Evolutionary conservation across 2,113 vertebrate species (phyloP).

Genomic region (Aythya baeri): DNA sequence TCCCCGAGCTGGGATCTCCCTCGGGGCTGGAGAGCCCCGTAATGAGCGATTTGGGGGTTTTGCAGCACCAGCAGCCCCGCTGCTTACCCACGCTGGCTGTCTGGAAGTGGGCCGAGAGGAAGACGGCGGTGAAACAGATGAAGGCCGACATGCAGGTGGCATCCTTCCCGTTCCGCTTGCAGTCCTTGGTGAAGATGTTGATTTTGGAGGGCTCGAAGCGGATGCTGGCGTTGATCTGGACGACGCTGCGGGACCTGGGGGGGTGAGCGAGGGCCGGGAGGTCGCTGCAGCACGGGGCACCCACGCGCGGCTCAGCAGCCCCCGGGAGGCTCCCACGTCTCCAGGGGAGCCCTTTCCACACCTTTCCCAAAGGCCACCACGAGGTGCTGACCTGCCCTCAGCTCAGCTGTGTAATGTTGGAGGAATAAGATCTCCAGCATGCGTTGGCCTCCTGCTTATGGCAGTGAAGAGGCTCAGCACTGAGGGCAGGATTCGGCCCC

Average conservation of each 20-base stretch:
- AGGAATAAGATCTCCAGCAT: background rate
- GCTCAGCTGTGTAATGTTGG: background rate
- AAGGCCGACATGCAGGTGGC: slow-evolving; percentile 93
- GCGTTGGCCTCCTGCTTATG: background rate
- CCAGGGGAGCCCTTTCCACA: background rate
- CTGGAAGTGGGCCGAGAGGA: slow-evolving; percentile 83
- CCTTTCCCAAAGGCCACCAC: background rate
- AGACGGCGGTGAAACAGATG: slow-evolving; percentile 88
- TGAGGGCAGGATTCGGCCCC: background rate
- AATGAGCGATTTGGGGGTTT: accelerated
- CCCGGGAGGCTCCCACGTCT: background rate
- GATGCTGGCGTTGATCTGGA: slow-evolving; percentile 85
- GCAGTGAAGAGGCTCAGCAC: background rate
- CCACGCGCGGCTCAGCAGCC: accelerated
- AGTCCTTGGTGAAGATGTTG: slow-evolving; percentile 97
- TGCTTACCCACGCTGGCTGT: slow-evolving; percentile 83
- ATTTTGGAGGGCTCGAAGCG: slow-evolving; percentile 91
- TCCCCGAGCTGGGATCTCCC: accelerated
- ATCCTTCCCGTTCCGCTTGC: slow-evolving; percentile 87
- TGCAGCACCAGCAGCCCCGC: accelerated
- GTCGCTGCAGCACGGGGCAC: accelerated
- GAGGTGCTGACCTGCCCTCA: background rate
- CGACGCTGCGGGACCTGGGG: slow-evolving; percentile 89
- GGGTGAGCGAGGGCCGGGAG: accelerated
- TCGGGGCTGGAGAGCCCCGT: accelerated